Percentiles rank a stretch among this genome's conserved stretches.
Conservation (phyloP, 2,888 invertebrate genomes). For the Nemoura dubitans region DNA sequence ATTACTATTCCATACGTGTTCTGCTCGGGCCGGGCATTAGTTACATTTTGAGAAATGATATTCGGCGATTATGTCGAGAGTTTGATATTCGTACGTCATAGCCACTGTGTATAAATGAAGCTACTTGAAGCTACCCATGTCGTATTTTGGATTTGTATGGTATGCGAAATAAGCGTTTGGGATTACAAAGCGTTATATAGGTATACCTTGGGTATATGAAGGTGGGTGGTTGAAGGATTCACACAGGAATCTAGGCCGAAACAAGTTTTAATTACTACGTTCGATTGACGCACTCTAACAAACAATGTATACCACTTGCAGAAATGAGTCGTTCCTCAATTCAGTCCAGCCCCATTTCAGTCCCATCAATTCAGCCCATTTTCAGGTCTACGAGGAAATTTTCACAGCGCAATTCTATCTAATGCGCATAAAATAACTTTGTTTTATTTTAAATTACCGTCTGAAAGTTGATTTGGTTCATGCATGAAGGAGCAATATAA, state of each 20-base stretch:
- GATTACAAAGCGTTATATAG: too few species aligned
- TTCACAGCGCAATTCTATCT: background rate
- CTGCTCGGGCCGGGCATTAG: background rate
- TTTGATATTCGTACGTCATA: background rate
- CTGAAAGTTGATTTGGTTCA: background rate
- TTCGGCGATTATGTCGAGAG: background rate
- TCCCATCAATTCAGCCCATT: background rate
- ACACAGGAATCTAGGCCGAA: background rate
- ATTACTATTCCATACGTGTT: background rate
- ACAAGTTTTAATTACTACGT: background rate
- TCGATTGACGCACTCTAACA: background rate
- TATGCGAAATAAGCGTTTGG: too few species aligned
- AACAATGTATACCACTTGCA: background rate
- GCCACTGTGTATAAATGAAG: background rate
- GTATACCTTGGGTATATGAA: too few species aligned
- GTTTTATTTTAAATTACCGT: background rate
- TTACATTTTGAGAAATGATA: background rate
- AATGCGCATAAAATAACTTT: background rate
- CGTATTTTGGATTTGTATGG: background rate
- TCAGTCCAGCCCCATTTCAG: too few species aligned
- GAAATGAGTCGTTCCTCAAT: background rate
- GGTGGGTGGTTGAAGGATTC: too few species aligned
- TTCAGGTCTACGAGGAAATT: background rate
- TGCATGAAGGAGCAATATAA: background rate
- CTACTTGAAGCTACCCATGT: background rate